These are phyloP conservation scores for Orussus abietinus DNA, from an alignment of 1,140 invertebrate species.

Conservation along the genomic window DNA sequence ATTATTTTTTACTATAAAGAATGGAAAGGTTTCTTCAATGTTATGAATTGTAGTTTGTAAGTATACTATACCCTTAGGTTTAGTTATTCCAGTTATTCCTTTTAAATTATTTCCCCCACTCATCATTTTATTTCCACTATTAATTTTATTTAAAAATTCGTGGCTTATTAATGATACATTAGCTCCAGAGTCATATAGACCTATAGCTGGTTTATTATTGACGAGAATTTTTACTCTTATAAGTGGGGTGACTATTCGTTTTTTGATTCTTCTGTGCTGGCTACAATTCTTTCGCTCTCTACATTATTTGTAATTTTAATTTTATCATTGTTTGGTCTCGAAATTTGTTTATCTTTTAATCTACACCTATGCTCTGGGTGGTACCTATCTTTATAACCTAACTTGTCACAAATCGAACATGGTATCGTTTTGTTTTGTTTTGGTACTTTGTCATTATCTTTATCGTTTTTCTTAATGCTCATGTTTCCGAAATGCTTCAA, in stretches of 20 bases:
- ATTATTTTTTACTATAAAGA: conserved; percentile 1
- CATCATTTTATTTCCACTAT: conserved; percentile 3
- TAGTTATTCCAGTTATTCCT: conserved; percentile 6
- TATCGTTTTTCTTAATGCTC: background rate
- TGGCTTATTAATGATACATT: conserved; percentile 9
- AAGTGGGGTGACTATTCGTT: conserved; percentile 13
- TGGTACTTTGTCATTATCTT: background rate
- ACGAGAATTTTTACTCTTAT: conserved; percentile 7
- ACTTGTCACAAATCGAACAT: conserved; percentile 2
- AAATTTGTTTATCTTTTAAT: conserved; percentile 6
- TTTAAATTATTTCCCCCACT: conserved; percentile 7
- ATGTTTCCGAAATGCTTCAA: background rate
- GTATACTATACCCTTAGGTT: conserved; percentile 4
- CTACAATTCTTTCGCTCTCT: conserved; percentile 8
- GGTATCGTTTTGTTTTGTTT: background rate
- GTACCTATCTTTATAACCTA: conserved; percentile 10
- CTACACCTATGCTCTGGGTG: conserved; percentile 2
- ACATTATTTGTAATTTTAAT: conserved; percentile 11
- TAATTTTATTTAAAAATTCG: conserved; percentile 8
- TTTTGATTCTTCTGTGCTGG: conserved; percentile 9
- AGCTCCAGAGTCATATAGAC: conserved; percentile 9
- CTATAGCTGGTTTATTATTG: conserved; percentile 2
- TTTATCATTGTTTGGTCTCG: conserved; percentile 9
- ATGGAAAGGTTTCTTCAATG: background rate
- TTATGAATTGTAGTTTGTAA: conserved; percentile 8